These are phyloP conservation scores for Apodemus agrarius DNA, from an alignment of 2,797 vertebrate genomes.

Conservation along the genomic window DNA sequence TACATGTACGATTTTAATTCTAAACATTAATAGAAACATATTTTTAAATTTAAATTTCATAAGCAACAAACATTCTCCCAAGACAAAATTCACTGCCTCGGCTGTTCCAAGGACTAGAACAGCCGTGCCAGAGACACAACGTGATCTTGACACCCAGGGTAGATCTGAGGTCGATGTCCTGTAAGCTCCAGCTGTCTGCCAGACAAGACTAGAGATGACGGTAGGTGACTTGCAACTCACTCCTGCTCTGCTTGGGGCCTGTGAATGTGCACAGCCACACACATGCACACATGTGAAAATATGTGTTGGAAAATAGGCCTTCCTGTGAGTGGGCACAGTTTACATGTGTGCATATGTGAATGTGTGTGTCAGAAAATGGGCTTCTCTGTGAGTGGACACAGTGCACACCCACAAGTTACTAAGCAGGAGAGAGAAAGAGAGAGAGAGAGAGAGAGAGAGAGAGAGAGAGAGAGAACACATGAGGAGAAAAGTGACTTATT, in stretches of 20 bases:
- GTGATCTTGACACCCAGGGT: background rate
- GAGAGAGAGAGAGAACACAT: no score
- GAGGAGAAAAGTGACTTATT: background rate
- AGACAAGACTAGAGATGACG: background rate
- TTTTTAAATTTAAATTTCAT: background rate
- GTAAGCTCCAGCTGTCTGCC: background rate
- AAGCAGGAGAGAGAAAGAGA: background rate
- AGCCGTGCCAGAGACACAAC: background rate
- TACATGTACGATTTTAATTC: background rate
- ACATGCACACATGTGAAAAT: no score
- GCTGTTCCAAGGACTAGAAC: background rate
- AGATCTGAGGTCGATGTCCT: background rate
- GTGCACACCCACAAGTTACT: background rate
- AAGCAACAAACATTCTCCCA: background rate
- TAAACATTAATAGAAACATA: constrained; percentile 1
- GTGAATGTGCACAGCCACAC: background rate
- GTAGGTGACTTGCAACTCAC: background rate
- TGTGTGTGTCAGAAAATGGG: background rate
- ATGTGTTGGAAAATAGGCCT: background rate
- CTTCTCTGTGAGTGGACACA: background rate
- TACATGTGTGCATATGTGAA: no score
- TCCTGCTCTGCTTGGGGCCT: background rate
- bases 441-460: no score
- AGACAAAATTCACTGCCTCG: constrained; percentile 5
- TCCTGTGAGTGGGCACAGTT: background rate